These are phyloP conservation scores for Hyles lineata DNA, from an alignment of 2,888 invertebrate genomes.

Conservation along the genomic window DNA sequence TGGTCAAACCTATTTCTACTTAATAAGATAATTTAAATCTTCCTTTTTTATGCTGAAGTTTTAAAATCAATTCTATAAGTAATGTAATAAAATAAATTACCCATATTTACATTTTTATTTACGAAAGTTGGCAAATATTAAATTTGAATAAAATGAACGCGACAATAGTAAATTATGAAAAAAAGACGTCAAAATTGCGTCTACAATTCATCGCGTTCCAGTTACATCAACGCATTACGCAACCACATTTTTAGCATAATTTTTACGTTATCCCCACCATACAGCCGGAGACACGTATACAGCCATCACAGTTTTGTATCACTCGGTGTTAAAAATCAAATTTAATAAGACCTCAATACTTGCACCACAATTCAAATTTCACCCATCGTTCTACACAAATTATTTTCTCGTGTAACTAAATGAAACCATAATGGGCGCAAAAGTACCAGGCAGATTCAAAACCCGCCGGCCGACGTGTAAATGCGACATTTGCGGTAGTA, in stretches of 20 bases:
- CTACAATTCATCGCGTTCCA: conserved; percentile 11
- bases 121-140: not conserved
- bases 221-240: not conserved
- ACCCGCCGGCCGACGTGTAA: conserved; percentile 51
- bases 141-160: conserved; percentile 8
- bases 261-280: not conserved
- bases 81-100: no score
- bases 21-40: no score
- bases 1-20: no score
- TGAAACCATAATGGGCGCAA: conserved; percentile 60
- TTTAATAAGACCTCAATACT: not conserved
- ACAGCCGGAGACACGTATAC: not conserved
- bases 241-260: not conserved
- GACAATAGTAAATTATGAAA: conserved; percentile 3
- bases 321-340: conserved; percentile 3
- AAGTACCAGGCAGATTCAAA: conserved; percentile 54
- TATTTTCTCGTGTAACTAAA: conserved; percentile 27
- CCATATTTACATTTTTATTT: not conserved
- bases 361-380: conserved; percentile 22
- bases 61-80: no score
- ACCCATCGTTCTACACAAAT: conserved; percentile 23
- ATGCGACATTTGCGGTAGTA: conserved; percentile 61
- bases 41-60: no score
- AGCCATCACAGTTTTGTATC: not conserved
- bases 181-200: conserved; percentile 28